A percentile compares a stretch with the other conserved stretches of the same genome.
Conservation (phyloP, 2,113 vertebrate genomes). For the Hippocampus barbouri region DNA sequence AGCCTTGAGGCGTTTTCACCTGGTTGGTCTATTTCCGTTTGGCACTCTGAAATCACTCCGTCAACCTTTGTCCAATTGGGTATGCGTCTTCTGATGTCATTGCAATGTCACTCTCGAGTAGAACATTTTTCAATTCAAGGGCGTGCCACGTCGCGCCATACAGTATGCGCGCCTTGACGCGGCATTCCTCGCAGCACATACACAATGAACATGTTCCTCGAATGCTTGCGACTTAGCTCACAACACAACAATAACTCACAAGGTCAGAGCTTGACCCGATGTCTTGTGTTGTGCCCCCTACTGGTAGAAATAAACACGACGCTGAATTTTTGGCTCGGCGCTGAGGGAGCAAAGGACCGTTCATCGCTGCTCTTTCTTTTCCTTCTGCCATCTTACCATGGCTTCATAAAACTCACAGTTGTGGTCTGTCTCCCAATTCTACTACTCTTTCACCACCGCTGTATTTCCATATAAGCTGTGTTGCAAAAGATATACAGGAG, state of each 20-base stretch:
- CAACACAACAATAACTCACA: not conserved
- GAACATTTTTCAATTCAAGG: no score
- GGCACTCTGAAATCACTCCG: no score
- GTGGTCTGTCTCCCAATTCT: constrained; percentile 10
- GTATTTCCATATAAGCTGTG: constrained; percentile 41
- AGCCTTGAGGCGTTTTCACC: no score
- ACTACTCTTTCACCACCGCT: constrained; percentile 24
- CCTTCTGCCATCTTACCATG: not conserved
- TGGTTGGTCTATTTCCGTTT: no score
- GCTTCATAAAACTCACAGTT: constrained; percentile 42
- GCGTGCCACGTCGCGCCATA: no score
- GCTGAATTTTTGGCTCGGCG: not conserved
- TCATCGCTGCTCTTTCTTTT: not conserved
- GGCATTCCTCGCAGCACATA: no score
- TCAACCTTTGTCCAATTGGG: no score
- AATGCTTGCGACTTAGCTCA: not conserved
- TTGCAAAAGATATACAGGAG: constrained; percentile 42
- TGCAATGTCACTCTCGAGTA: no score
- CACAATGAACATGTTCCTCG: no score
- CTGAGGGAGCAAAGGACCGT: not conserved
- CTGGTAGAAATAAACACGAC: not conserved
- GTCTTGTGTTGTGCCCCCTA: not conserved
- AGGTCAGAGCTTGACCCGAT: not conserved
- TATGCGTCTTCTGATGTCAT: no score
- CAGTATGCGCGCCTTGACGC: no score